Evolutionary conservation across 2,888 invertebrate species (phyloP).

Genomic region (Baronia brevicornis): DNA sequence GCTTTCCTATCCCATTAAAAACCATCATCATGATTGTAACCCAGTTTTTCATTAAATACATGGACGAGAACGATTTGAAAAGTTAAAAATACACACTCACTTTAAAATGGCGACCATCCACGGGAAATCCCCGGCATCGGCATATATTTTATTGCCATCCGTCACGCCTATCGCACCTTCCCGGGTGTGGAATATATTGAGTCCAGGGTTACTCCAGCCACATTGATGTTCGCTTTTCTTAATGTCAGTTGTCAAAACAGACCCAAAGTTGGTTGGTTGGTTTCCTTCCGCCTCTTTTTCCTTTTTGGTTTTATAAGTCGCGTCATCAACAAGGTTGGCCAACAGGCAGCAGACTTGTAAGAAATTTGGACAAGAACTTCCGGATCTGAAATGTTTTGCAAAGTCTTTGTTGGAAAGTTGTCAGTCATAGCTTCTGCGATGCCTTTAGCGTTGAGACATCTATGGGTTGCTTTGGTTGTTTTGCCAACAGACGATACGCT

Average conservation of each 20-base stretch:
- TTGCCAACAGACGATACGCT: no score
- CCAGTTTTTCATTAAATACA: no score
- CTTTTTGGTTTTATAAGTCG: neutral
- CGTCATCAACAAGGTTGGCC: neutral
- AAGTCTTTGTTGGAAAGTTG: no score
- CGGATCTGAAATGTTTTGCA: conserved; percentile 1
- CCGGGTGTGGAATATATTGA: conserved; percentile 66
- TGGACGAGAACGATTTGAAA: no score
- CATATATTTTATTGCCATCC: conserved; percentile 62
- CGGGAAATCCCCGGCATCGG: conserved; percentile 86
- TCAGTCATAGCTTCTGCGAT: no score
- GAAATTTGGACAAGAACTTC: neutral
- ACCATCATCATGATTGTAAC: no score
- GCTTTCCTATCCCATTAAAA: no score
- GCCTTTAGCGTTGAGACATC: no score
- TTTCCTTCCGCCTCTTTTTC: neutral
- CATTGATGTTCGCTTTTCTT: no score
- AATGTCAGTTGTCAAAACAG: no score
- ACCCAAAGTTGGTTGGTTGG: no score
- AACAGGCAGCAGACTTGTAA: conserved; percentile 1
- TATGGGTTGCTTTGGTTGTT: no score
- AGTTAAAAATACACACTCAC: conserved; percentile 26
- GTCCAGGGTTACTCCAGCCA: conserved; percentile 82
- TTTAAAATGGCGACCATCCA: conserved; percentile 86
- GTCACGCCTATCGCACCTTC: conserved; percentile 77